Evolutionary conservation across 2,113 vertebrate species (phyloP).

Genomic region (Cygnus buccinator): DNA sequence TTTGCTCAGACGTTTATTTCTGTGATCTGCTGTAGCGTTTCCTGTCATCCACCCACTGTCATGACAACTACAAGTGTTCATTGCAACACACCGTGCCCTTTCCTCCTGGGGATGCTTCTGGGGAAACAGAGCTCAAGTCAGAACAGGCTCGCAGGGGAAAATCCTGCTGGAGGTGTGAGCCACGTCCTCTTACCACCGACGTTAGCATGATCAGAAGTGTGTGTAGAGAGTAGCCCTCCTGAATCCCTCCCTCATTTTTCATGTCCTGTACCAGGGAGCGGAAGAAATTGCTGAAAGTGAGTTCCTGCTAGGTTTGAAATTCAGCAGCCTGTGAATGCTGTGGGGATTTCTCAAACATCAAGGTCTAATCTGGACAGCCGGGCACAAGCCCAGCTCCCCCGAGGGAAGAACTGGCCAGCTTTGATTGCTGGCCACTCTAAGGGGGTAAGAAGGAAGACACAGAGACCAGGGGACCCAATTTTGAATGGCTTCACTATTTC

Average conservation of each 20-base stretch:
- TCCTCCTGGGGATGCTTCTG: background rate
- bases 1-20: background rate
- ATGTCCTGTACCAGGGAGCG: background rate
- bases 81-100: background rate
- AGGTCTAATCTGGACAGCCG: background rate
- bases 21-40: background rate
- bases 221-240: background rate
- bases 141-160: background rate
- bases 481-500: background rate
- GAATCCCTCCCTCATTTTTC: background rate
- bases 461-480: background rate
- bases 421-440: background rate
- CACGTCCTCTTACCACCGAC: background rate
- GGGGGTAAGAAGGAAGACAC: background rate
- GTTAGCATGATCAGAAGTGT: rapidly evolving
- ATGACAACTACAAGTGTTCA: background rate
- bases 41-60: background rate
- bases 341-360: rapidly evolving
- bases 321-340: background rate
- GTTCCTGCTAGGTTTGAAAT: background rate
- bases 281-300: background rate
- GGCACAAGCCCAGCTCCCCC: background rate
- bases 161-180: background rate
- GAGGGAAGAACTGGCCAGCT: background rate
- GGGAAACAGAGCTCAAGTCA: background rate